Conservation (phyloP, 1,140 invertebrate genomes). For the Anastrepha obliqua region DNA sequence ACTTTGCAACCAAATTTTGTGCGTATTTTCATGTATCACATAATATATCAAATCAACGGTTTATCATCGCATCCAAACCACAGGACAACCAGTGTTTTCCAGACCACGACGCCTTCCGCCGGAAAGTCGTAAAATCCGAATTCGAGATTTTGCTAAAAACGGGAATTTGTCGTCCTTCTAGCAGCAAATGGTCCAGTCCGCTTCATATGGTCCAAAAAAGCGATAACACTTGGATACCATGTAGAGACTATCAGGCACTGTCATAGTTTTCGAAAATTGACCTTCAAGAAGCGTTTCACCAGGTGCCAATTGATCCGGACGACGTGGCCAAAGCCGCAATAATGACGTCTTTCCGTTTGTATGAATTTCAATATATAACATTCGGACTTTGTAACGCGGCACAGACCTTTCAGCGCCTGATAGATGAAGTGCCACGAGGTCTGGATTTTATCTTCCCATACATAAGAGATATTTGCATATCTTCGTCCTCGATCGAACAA, state of each 20-base stretch:
- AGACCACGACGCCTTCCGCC: slow-evolving; percentile 31
- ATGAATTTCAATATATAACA: no score
- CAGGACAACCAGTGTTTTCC: slow-evolving; percentile 31
- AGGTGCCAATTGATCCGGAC: background rate
- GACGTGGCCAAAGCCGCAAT: background rate
- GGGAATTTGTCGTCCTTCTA: slow-evolving; percentile 66
- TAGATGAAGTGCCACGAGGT: no score
- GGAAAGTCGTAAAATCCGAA: slow-evolving; percentile 52
- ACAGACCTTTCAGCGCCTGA: no score
- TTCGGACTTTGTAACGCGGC: no score
- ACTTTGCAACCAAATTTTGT: background rate
- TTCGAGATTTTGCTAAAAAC: slow-evolving; percentile 60
- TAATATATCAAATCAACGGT: slow-evolving; percentile 33
- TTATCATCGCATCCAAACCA: slow-evolving; percentile 46
- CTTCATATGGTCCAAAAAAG: slow-evolving; percentile 74
- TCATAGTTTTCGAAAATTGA: background rate
- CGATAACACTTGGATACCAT: slow-evolving; percentile 71
- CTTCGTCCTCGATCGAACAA: no score
- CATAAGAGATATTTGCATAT: no score
- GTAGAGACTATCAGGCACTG: slow-evolving; percentile 53
- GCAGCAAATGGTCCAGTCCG: slow-evolving; percentile 65
- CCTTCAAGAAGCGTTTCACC: no score
- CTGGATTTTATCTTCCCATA: no score
- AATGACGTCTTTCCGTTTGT: no score
- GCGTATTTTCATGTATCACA: background rate